Conservation (phyloP, 2,888 invertebrate genomes). For the Drosophila anomelani region DNA sequence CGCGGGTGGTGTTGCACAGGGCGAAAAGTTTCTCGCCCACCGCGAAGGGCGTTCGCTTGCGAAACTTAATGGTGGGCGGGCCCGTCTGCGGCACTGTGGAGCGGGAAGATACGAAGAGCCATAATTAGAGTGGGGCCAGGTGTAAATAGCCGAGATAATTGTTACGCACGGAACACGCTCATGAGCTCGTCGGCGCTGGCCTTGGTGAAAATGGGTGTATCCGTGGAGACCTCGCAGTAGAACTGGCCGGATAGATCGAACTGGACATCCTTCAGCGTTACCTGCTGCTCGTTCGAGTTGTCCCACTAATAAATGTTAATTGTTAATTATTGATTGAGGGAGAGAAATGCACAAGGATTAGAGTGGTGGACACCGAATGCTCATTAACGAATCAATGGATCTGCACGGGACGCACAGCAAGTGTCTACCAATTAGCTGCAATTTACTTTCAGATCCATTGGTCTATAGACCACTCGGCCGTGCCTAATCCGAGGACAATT, state of each 20-base stretch:
- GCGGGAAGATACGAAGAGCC: slow-evolving; percentile 12
- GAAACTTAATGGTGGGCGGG: slow-evolving; percentile 88
- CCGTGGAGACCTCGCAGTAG: slow-evolving; percentile 92
- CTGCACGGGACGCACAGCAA: background rate
- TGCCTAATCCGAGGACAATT: slow-evolving; percentile 24
- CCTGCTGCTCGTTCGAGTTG: slow-evolving; percentile 83
- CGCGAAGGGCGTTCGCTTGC: slow-evolving; percentile 86
- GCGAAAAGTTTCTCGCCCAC: slow-evolving; percentile 89
- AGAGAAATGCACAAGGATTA: slow-evolving; percentile 19
- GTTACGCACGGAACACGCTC: slow-evolving; percentile 91
- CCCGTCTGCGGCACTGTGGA: slow-evolving; percentile 87
- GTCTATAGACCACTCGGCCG: slow-evolving; percentile 6
- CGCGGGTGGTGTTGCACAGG: slow-evolving; percentile 89
- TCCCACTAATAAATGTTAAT: slow-evolving; percentile 75
- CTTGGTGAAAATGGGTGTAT: slow-evolving; percentile 93
- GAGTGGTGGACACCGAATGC: slow-evolving; percentile 16
- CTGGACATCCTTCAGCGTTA: slow-evolving; percentile 89
- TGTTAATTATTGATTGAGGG: background rate
- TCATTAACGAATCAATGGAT: slow-evolving; percentile 41
- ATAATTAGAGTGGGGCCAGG: slow-evolving; percentile 35
- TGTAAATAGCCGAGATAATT: slow-evolving; percentile 32
- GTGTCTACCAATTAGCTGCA: slow-evolving; percentile 31
- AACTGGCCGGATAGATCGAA: slow-evolving; percentile 92
- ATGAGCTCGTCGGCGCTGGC: slow-evolving; percentile 91
- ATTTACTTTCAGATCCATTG: slow-evolving; percentile 1